A percentile compares a stretch with the other conserved stretches of the same genome.
phyloP scores from a whole-genome alignment of 2,113 vertebrate genomes.

The Cochlearius cochlearius region DNA sequence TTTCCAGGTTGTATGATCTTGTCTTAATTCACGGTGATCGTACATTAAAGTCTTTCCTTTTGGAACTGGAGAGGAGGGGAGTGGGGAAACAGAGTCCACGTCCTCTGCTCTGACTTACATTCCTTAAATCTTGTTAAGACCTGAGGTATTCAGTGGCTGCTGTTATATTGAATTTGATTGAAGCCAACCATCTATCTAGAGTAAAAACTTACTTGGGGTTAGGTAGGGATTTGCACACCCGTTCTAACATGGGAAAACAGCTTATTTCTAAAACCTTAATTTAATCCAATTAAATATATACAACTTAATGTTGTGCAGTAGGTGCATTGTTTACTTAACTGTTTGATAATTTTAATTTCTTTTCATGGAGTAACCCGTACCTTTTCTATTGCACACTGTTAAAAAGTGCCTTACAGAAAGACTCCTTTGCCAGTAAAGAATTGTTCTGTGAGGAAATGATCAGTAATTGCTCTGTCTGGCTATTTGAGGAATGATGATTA shows the following conservation, averaged over 20 bases:
- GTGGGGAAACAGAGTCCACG: neutral
- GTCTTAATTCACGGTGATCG: neutral
- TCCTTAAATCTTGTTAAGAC: neutral
- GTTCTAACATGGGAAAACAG: neutral
- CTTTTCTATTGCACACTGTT: neutral
- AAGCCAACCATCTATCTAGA: neutral
- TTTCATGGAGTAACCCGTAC: neutral
- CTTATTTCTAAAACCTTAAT: neutral
- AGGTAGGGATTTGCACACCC: neutral
- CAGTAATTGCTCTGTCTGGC: neutral
- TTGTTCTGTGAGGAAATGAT: neutral
- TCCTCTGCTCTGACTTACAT: neutral
- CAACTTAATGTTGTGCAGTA: neutral
- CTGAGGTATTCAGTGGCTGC: neutral
- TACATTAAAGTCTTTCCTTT: neutral
- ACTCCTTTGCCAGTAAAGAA: neutral
- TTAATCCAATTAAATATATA: neutral
- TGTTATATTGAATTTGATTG: neutral
- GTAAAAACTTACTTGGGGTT: neutral
- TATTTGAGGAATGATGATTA: neutral
- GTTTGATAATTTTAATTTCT: neutral
- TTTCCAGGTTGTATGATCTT: neutral
- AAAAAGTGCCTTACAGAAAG: neutral
- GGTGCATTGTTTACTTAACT: neutral
- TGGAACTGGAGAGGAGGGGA: neutral